Conservation (phyloP, 1,140 invertebrate genomes). For the Drosophila kurseongensis region DNA sequence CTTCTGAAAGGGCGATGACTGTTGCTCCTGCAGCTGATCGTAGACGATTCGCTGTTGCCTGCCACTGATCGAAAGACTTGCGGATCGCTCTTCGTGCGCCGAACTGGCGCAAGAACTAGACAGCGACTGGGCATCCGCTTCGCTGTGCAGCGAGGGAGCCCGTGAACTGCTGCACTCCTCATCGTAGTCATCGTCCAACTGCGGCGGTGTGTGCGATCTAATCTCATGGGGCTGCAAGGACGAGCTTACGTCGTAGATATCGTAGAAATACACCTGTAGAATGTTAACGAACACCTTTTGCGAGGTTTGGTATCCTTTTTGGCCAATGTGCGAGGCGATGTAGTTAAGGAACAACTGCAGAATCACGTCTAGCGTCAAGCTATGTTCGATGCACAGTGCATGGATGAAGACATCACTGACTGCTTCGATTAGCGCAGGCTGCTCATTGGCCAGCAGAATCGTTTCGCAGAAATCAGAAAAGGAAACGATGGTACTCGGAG, state of each 20-base stretch:
- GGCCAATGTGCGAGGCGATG: slow-evolving; percentile 79
- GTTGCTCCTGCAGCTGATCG: slow-evolving; percentile 77
- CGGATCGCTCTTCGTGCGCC: slow-evolving; percentile 68
- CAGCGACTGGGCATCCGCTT: slow-evolving; percentile 75
- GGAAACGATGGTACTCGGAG: slow-evolving; percentile 59
- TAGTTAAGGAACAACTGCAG: slow-evolving; percentile 81
- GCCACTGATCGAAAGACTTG: slow-evolving; percentile 49
- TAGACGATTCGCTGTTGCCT: slow-evolving; percentile 78
- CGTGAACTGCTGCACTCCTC: slow-evolving; percentile 75
- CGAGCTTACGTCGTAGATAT: slow-evolving; percentile 75
- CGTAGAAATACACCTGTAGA: slow-evolving; percentile 79
- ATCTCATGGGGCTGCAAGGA: slow-evolving; percentile 62
- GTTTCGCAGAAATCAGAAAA: slow-evolving; percentile 82
- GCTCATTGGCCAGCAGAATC: slow-evolving; percentile 74
- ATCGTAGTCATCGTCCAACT: slow-evolving; percentile 73
- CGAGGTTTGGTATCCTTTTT: slow-evolving; percentile 81
- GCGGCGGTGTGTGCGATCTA: slow-evolving; percentile 69
- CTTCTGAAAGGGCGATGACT: slow-evolving; percentile 69
- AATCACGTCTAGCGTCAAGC: slow-evolving; percentile 69
- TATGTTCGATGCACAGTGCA: slow-evolving; percentile 76
- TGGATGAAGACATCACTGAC: slow-evolving; percentile 83
- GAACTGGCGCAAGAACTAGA: slow-evolving; percentile 78
- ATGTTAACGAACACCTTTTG: slow-evolving; percentile 81
- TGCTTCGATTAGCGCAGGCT: slow-evolving; percentile 73
- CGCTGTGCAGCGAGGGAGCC: slow-evolving; percentile 72